Conservation (phyloP, 2,113 vertebrate species). For the Thamnophis sirtalis region DNA sequence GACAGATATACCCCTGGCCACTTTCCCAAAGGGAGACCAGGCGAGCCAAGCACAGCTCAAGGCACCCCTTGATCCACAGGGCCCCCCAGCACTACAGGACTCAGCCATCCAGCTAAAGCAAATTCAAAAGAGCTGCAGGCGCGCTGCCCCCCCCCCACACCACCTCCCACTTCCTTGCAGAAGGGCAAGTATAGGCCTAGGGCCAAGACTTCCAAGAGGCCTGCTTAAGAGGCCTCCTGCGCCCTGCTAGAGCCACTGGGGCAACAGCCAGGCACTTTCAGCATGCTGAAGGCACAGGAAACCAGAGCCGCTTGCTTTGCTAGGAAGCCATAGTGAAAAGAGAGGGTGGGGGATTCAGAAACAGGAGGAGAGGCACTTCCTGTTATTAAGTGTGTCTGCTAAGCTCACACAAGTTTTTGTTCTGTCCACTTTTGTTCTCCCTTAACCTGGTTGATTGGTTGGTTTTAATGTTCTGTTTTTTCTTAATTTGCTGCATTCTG, state of each 20-base stretch:
- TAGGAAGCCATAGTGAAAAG: background rate
- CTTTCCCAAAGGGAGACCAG: background rate
- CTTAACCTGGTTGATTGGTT: background rate
- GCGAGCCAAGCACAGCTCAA: background rate
- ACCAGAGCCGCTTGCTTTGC: background rate
- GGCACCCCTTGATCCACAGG: no score
- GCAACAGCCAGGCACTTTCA: background rate
- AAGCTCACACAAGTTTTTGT: background rate
- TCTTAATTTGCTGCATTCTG: background rate
- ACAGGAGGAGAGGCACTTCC: background rate
- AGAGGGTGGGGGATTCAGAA: no score
- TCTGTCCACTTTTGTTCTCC: background rate
- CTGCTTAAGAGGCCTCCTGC: background rate
- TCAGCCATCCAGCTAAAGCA: background rate
- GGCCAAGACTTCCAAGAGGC: background rate
- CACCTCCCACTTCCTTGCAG: background rate
- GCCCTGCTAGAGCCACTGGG: background rate
- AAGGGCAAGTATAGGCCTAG: background rate
- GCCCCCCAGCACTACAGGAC: background rate
- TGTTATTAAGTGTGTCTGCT: no score
- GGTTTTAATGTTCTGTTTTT: background rate
- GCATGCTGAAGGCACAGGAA: background rate
- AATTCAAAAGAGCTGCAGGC: background rate
- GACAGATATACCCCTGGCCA: background rate
- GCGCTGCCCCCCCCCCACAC: accelerated